These are phyloP conservation scores for Pipistrellus pygmaeus DNA, from an alignment of 2,797 vertebrate genomes.

Conservation along the genomic window DNA sequence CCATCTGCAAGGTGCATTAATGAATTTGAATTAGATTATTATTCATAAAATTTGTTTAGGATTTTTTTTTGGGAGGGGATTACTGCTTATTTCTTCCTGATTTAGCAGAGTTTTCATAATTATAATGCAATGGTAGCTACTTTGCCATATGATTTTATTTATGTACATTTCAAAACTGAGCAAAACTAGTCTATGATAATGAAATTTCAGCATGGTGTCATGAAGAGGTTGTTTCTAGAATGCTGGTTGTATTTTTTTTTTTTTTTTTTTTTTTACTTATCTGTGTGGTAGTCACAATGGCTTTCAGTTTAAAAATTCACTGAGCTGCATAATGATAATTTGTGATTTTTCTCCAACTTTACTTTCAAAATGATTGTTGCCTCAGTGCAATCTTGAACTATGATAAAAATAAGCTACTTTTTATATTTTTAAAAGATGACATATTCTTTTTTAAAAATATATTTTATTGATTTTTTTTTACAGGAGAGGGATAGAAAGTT, in stretches of 20 bases:
- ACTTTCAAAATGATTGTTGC: background rate
- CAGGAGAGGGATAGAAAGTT: too few species aligned
- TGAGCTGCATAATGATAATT: background rate
- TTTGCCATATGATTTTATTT: conserved; percentile 2
- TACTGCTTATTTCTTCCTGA: background rate
- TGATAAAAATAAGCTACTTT: background rate
- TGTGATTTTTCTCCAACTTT: background rate
- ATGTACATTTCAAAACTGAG: background rate
- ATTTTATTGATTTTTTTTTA: background rate
- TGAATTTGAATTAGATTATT: background rate
- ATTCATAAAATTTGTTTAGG: background rate
- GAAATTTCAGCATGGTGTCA: background rate
- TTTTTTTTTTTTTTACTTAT: background rate
- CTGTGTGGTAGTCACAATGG: background rate
- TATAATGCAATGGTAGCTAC: background rate
- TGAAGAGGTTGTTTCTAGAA: background rate
- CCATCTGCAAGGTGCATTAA: background rate
- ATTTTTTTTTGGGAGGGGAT: background rate
- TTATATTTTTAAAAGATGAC: background rate
- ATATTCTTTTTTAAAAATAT: too few species aligned
- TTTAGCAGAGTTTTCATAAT: background rate
- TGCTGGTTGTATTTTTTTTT: background rate
- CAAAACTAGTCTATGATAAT: background rate
- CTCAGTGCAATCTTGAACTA: background rate
- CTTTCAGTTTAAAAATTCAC: conserved; percentile 15